Evolutionary conservation across 2,888 invertebrate genomes (phyloP), one percentile per base, ranked within the genome.

Genomic region (Caenorhabditis sp.): DNA sequence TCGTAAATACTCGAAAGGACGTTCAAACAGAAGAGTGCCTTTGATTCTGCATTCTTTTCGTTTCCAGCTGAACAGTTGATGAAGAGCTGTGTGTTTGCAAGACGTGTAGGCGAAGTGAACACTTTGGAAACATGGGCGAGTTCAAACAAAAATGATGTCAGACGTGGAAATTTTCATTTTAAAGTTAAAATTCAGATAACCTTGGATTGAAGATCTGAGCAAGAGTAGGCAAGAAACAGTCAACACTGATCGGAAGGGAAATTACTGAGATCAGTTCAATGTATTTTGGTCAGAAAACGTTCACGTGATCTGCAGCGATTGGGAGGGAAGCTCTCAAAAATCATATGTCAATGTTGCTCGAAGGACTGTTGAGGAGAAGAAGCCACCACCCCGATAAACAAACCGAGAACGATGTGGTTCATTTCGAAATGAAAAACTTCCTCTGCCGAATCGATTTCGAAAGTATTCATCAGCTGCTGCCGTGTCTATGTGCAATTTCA

Each of bases 361-460:
- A 30, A 27, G 45, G 9, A 56, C 48, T 56, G 58, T 52, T 32
- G 32, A 27, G 55, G 17, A 20, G n/a, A 46, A 20, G 32, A 24
- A 24, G 53, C 20, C 65, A 48, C 48, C 66, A 58, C 66, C 58
- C 68, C 30, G 68, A 68, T 68, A 68, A 68, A 59, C 68, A 68
- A 68, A 68, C 58, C 22, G 24, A 46, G 62, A 50, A 32, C 20
- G 39, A 32, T 39, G 30, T 11, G 53, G 5, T 30, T 6, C 35
- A 22, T 62, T 62, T 62, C 62, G 52, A 53, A 50, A 35, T 20
- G 24, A 35, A 37, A 35, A n/a, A n/a, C n/a, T n/a, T n/a, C n/a
- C n/a, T n/a, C n/a, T n/a, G n/a, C n/a, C n/a, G n/a, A n/a, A 53
- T 27, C 15, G 30, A 24, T 55, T 55, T 39, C 26, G 39, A 39